phyloP scores from a whole-genome alignment of 2,888 invertebrate genomes.

The Bursaphelenchus okinawaensis region DNA sequence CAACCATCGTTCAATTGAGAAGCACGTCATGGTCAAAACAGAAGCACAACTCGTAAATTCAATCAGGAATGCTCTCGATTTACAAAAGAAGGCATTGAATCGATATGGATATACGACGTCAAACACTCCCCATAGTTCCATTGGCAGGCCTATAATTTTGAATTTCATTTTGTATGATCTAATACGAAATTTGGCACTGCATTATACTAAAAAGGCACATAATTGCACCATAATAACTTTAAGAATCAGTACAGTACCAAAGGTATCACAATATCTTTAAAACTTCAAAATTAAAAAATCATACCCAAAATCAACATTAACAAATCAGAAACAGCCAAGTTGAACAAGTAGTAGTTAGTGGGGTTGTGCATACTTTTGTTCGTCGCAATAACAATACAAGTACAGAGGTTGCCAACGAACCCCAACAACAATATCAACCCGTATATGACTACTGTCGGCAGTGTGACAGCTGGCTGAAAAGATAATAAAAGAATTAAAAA shows the following conservation, averaged over 20 bases:
- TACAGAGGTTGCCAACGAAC: constrained; percentile 49
- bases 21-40: constrained; percentile 52
- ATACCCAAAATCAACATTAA: constrained; percentile 52
- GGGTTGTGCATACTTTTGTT: constrained; percentile 53
- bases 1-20: constrained; percentile 56
- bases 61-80: constrained; percentile 52
- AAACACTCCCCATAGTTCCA: constrained; percentile 50
- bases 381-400: constrained; percentile 48
- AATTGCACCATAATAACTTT: no score
- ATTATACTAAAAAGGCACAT: no score
- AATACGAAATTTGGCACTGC: no score
- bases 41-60: constrained; percentile 53
- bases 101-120: constrained; percentile 50
- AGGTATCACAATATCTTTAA: no score
- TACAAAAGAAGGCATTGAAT: constrained; percentile 45
- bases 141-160: constrained; percentile 44
- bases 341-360: constrained; percentile 55
- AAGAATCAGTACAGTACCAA: no score
- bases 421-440: constrained; percentile 45
- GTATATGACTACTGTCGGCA: constrained; percentile 51
- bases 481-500: neutral
- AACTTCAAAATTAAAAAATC: neutral
- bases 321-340: constrained; percentile 52
- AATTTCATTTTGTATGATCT: neutral
- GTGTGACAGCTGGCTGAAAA: constrained; percentile 37